Conservation (phyloP, 2,888 invertebrate genomes). For the Rutpela maculata region DNA sequence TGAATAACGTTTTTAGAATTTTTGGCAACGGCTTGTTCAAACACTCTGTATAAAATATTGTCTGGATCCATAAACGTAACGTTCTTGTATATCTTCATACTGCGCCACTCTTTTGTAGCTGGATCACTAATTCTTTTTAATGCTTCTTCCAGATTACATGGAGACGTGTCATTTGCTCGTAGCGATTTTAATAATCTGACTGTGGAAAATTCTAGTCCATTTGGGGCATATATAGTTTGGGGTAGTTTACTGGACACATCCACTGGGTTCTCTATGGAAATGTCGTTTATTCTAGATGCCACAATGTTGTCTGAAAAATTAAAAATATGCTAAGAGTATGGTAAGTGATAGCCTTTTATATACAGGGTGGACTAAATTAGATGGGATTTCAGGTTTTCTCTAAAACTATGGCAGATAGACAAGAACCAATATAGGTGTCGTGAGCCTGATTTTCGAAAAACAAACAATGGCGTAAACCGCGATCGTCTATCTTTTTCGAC, state of each 20-base stretch:
- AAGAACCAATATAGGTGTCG: too few species aligned
- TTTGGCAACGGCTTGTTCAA: constrained; percentile 62
- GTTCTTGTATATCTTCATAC: constrained; percentile 59
- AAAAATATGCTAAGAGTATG: constrained; percentile 33
- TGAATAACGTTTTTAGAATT: constrained; percentile 59
- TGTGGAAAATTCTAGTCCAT: constrained; percentile 52
- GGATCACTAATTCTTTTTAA: constrained; percentile 57
- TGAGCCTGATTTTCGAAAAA: too few species aligned
- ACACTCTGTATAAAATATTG: constrained; percentile 58
- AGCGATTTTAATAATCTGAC: constrained; percentile 49
- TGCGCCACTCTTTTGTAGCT: constrained; percentile 57
- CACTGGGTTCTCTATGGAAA: constrained; percentile 57
- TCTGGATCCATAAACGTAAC: constrained; percentile 61
- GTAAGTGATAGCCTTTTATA: too few species aligned
- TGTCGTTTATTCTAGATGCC: constrained; percentile 60
- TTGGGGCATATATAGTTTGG: constrained; percentile 57
- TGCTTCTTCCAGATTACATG: constrained; percentile 57
- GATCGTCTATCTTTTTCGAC: too few species aligned
- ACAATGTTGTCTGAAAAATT: constrained; percentile 59
- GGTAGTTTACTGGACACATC: constrained; percentile 53
- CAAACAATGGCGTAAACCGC: too few species aligned
- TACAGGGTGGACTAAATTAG: too few species aligned
- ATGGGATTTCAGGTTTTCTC: too few species aligned
- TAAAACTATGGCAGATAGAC: too few species aligned
- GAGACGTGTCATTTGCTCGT: constrained; percentile 48